phyloP scores from a whole-genome alignment of 2,113 vertebrate species.

The Ptyas mucosa region DNA sequence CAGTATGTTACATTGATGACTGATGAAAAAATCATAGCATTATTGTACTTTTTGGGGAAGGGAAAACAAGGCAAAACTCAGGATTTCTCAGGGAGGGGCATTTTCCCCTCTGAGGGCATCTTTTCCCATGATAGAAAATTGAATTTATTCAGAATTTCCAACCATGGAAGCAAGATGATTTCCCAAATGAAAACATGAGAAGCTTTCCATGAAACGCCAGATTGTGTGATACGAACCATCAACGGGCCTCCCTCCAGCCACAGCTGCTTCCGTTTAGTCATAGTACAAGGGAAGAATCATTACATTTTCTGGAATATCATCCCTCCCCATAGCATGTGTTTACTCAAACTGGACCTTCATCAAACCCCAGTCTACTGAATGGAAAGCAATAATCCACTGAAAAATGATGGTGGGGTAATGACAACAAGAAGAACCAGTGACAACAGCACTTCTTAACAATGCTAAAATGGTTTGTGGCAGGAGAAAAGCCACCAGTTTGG shows the following conservation, averaged over 20 bases:
- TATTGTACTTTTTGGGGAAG: not conserved
- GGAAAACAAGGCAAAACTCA: slow-evolving; percentile 5
- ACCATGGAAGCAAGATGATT: slow-evolving; percentile 51
- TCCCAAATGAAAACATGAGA: slow-evolving; percentile 54
- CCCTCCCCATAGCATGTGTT: slow-evolving; percentile 55
- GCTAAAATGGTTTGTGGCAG: slow-evolving; percentile 52
- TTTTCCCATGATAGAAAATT: slow-evolving; percentile 54
- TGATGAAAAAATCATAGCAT: not conserved
- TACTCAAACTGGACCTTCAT: slow-evolving; percentile 69
- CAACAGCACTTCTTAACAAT: slow-evolving; percentile 56
- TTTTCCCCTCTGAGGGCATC: slow-evolving; percentile 40
- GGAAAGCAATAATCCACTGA: slow-evolving; percentile 65
- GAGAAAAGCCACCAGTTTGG: slow-evolving; percentile 37
- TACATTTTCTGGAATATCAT: slow-evolving; percentile 68
- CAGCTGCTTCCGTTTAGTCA: slow-evolving; percentile 81
- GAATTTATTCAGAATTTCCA: slow-evolving; percentile 60
- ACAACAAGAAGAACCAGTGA: slow-evolving; percentile 55
- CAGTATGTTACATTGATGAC: not conserved
- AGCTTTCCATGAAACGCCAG: slow-evolving; percentile 68
- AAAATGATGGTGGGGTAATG: slow-evolving; percentile 65
- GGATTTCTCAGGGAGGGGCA: slow-evolving; percentile 36
- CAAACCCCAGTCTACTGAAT: slow-evolving; percentile 64
- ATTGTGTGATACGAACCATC: slow-evolving; percentile 64
- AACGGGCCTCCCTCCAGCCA: slow-evolving; percentile 64
- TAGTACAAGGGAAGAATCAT: slow-evolving; percentile 66